Conservation (phyloP, 2,113 vertebrate genomes). For the Ptilonorhynchus violaceus region DNA sequence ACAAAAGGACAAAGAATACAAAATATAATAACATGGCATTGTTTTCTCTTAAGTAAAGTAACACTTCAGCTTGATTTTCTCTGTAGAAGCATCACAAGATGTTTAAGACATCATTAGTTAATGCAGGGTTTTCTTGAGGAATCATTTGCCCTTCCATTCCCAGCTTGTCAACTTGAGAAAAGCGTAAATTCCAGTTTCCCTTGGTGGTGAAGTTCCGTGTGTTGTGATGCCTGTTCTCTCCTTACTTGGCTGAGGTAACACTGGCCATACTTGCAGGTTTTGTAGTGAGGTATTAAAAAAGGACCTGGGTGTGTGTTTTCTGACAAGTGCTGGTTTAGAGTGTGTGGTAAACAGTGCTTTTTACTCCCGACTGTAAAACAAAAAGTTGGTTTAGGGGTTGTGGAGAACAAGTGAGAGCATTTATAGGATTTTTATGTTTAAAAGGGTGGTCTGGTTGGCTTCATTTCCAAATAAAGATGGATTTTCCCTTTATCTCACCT, state of each 20-base stretch:
- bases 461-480: not conserved
- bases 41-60: not conserved
- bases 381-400: not conserved
- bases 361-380: not conserved
- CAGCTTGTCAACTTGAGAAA: not conserved
- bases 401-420: not conserved
- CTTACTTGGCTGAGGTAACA: not conserved
- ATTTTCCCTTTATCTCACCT: not conserved
- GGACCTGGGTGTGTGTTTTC: not conserved
- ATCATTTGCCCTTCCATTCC: constrained; percentile 19
- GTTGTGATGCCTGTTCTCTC: not conserved
- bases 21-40: not conserved
- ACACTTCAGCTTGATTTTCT: constrained; percentile 17
- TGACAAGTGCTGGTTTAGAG: not conserved
- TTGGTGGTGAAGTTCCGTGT: not conserved
- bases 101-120: constrained; percentile 28
- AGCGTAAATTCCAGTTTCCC: constrained; percentile 4
- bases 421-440: not conserved
- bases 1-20: constrained; percentile 17
- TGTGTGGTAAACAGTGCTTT: not conserved
- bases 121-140: not conserved
- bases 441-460: not conserved
- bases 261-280: not conserved
- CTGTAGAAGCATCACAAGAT: not conserved
- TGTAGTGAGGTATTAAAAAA: not conserved